Base-by-base conservation (phyloP, 2,113 vertebrate genomes). In the Boleophthalmus pectinirostris region DNA sequence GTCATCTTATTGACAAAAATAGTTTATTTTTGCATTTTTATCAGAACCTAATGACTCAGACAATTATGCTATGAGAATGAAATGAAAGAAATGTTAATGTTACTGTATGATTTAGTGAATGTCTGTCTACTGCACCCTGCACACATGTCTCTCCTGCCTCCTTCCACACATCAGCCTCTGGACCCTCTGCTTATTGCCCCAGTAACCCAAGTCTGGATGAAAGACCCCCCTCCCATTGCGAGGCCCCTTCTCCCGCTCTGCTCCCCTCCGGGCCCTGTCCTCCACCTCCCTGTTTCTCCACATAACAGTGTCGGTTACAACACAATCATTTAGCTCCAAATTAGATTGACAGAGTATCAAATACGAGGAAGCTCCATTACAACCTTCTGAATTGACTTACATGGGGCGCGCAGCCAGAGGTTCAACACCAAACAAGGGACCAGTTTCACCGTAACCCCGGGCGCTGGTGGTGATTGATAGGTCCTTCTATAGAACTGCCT, bases 321-420 rank as follows among this genome's bases (percentile, higher is more conserved):
- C 68, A 47, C 82, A 86, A 85, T 87, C 75, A 89, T 89, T 92
- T 64, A 72, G 75, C 51, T 73, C 81, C 73, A 85, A 89, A 90
- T 89, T 87, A 80, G 84, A 92, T 88, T 87, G 90, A 90, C 85
- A 83, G 84, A 54, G 74, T 87, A 85, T 87, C 74, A 88, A 88
- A 88, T 89, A 74, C n/a, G 71, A 82, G 82, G 84, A 88, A 91
- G 89, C 86, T 86, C 78, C 73, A 89, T 91, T 89, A 89, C 73
- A 81, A 69, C 68, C 33, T 66, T 33, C 80, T 81, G 83, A 87
- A 73, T 67, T 80, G 78, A 77, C 76, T 83, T 82, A 89, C 87
- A 89, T 67, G 81, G 23, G 77, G 70, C 16, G 69, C 2, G 2
- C 72, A 77, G 80, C 69, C 78, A 87, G 73, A 72, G 73, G 85